These are phyloP conservation scores for Keiferia lycopersicella DNA, from an alignment of 2,888 invertebrate genomes.

Conservation along the genomic window DNA sequence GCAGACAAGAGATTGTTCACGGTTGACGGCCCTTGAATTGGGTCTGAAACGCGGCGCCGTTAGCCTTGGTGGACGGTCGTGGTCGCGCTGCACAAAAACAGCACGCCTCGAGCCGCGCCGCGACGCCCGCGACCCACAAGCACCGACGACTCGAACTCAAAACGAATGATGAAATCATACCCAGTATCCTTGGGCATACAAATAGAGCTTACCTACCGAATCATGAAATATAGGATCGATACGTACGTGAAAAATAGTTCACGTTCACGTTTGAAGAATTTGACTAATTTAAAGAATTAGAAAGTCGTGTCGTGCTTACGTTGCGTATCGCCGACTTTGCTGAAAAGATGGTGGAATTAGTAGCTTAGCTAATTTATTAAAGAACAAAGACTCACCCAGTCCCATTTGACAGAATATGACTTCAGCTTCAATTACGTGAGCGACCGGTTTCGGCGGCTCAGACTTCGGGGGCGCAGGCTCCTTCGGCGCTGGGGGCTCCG, in stretches of 20 bases:
- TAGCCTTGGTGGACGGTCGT: conserved; percentile 26
- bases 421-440: conserved; percentile 83
- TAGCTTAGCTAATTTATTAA: not conserved
- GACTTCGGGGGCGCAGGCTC: conserved; percentile 36
- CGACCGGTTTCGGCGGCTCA: conserved; percentile 48
- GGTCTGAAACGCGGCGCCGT: conserved; percentile 28
- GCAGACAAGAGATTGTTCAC: conserved; percentile 48
- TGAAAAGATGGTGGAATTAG: conserved; percentile 29
- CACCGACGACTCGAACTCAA: conserved; percentile 22
- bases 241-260: not conserved
- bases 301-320: conserved; percentile 18
- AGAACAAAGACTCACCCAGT: conserved; percentile 79
- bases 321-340: conserved; percentile 14
- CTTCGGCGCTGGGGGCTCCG: conserved; percentile 32
- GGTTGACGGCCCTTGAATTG: conserved; percentile 42
- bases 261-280: not conserved
- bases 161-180: conserved; percentile 39
- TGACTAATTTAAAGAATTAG: conserved; percentile 23
- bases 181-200: conserved; percentile 28
- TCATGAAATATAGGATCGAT: not conserved
- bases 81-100: conserved; percentile 41
- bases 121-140: not conserved
- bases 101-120: conserved; percentile 30
- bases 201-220: conserved; percentile 34
- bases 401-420: conserved; percentile 88